Conservation (phyloP, 1,140 invertebrate species). For the Temnothorax longispinosus region DNA sequence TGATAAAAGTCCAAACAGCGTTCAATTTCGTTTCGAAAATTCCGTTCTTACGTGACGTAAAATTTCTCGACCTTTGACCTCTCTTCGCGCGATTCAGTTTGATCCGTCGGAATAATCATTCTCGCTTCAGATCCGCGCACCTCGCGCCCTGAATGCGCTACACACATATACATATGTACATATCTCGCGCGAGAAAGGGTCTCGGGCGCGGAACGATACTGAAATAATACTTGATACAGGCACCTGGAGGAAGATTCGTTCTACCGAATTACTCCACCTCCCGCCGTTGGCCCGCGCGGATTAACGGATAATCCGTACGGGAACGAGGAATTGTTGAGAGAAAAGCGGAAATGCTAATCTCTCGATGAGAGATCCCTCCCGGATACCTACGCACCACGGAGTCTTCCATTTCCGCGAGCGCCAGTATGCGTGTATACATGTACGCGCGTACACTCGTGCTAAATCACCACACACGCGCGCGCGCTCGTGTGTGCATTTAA, state of each 20-base stretch:
- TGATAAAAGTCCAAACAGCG: neutral
- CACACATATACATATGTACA: neutral
- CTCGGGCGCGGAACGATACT: conserved; percentile 75
- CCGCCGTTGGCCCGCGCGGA: conserved; percentile 74
- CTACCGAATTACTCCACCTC: conserved; percentile 71
- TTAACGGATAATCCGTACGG: conserved; percentile 85
- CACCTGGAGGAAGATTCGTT: conserved; percentile 75
- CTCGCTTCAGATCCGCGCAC: conserved; percentile 22
- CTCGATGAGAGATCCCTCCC: conserved; percentile 83
- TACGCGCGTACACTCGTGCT: conserved; percentile 33
- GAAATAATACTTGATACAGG: conserved; percentile 82
- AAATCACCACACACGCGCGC: conserved; percentile 52
- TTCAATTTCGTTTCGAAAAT: neutral
- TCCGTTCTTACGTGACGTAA: neutral
- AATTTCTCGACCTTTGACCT: conserved; percentile 38
- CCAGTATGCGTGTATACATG: conserved; percentile 10
- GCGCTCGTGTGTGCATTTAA: conserved; percentile 73
- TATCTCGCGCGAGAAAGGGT: conserved; percentile 57
- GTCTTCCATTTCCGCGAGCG: conserved; percentile 71
- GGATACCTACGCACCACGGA: conserved; percentile 74
- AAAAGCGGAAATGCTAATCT: conserved; percentile 86
- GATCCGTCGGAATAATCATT: conserved; percentile 65
- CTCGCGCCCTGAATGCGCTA: conserved; percentile 36
- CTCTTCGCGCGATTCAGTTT: conserved; percentile 28
- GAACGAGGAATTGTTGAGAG: conserved; percentile 85